Conservation (phyloP, 2,888 invertebrate genomes). For the Crepidodera aurea region DNA sequence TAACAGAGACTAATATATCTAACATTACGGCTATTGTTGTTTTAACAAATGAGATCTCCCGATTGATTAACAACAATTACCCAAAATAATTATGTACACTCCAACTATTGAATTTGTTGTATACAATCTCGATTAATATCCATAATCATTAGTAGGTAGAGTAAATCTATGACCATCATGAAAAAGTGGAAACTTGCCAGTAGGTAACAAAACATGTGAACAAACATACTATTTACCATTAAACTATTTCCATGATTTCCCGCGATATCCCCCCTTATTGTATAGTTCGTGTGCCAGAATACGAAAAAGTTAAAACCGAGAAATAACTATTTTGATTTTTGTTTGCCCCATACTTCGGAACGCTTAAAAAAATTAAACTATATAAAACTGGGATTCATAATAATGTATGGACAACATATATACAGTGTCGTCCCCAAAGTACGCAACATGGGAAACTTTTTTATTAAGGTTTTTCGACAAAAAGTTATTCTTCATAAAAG, state of each 20-base stretch:
- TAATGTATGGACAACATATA: no score
- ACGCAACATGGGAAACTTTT: no score
- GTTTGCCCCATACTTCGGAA: not conserved
- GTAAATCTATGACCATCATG: conserved; percentile 12
- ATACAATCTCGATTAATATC: not conserved
- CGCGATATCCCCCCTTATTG: not conserved
- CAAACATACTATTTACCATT: conserved; percentile 14
- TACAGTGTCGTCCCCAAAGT: no score
- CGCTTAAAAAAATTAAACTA: no score
- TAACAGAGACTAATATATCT: no score
- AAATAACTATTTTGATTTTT: not conserved
- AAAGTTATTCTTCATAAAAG: no score
- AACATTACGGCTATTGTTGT: no score
- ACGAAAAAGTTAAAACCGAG: not conserved
- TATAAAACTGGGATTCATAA: no score
- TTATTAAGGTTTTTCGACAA: no score
- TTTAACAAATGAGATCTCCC: no score
- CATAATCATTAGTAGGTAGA: conserved; percentile 12
- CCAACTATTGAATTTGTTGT: not conserved
- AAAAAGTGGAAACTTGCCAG: conserved; percentile 12
- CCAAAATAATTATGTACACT: not conserved
- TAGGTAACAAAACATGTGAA: conserved; percentile 12
- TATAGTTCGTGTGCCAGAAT: conserved; percentile 1
- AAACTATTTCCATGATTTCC: conserved; percentile 13
- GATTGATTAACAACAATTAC: not conserved